Conservation (phyloP, 2,888 invertebrate species). For the Rhorus exstirpatorius region DNA sequence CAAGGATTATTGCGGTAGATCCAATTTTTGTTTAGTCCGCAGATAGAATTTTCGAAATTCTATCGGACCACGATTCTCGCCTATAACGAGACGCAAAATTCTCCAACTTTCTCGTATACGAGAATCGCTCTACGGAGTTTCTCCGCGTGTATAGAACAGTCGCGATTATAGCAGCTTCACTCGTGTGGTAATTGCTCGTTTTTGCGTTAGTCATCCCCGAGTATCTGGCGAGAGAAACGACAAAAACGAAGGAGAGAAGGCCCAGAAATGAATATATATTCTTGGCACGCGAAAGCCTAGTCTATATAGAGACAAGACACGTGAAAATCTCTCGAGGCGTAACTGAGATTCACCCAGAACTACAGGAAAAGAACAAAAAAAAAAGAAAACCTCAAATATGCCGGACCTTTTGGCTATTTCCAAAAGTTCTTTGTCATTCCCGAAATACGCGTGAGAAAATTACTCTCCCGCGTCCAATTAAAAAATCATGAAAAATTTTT, state of each 20-base stretch:
- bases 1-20: too few relatives aligned
- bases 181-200: conserved; percentile 70
- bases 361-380: conserved; percentile 34
- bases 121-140: conserved; percentile 35
- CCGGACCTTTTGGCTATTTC: conserved; percentile 37
- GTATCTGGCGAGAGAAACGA: conserved; percentile 49
- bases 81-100: conserved; percentile 9
- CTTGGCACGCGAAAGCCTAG: conserved; percentile 66
- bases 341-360: conserved; percentile 62
- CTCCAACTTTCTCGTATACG: conserved; percentile 39
- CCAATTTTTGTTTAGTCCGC: too few relatives aligned
- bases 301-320: conserved; percentile 53
- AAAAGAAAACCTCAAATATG: neutral
- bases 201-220: conserved; percentile 72
- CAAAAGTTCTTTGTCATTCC: conserved; percentile 47
- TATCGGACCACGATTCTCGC: too few relatives aligned
- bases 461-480: too few relatives aligned
- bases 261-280: conserved; percentile 63
- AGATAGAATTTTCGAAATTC: too few relatives aligned
- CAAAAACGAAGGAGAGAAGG: conserved; percentile 27
- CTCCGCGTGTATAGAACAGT: conserved; percentile 39
- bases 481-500: too few relatives aligned
- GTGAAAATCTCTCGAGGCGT: conserved; percentile 65
- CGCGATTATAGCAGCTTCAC: conserved; percentile 71
- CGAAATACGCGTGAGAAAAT: conserved; percentile 23